Percentiles rank a stretch among this genome's conserved stretches.
phyloP scores from a whole-genome alignment of 2,888 invertebrate species.

The Ecdyonurus torrentis region DNA sequence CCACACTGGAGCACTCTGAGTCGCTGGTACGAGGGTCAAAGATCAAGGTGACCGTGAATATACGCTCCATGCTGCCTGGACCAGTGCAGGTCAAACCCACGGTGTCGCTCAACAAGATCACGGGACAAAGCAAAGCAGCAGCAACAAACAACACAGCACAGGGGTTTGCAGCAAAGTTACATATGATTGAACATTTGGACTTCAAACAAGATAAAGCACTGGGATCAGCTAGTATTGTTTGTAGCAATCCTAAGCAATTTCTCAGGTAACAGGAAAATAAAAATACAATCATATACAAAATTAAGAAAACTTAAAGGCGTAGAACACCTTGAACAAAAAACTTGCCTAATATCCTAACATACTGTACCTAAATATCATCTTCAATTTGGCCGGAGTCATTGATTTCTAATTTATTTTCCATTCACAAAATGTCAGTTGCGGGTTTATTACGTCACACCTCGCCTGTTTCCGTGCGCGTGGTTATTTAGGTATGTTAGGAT shows the following conservation, averaged over 20 bases:
- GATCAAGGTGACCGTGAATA: neutral
- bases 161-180: slow-evolving; percentile 21
- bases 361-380: no score
- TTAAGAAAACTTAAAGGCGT: no score
- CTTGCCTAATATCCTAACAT: no score
- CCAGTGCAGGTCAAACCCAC: neutral
- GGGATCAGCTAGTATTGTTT: slow-evolving; percentile 55
- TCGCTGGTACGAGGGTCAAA: neutral
- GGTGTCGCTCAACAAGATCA: neutral
- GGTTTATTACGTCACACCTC: no score
- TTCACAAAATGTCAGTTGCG: no score
- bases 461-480: no score
- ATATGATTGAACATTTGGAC: slow-evolving; percentile 52
- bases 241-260: slow-evolving; percentile 35
- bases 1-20: neutral
- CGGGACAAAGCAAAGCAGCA: neutral
- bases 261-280: slow-evolving; percentile 20
- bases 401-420: no score
- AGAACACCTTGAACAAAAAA: no score
- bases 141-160: neutral
- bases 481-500: no score
- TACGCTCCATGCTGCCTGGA: neutral
- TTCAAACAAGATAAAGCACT: slow-evolving; percentile 69
- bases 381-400: no score
- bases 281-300: no score